Percentiles rank a stretch among this genome's conserved stretches.
Conservation (phyloP, 1,140 invertebrate species). For the Zeugodacus cucurbitae region DNA sequence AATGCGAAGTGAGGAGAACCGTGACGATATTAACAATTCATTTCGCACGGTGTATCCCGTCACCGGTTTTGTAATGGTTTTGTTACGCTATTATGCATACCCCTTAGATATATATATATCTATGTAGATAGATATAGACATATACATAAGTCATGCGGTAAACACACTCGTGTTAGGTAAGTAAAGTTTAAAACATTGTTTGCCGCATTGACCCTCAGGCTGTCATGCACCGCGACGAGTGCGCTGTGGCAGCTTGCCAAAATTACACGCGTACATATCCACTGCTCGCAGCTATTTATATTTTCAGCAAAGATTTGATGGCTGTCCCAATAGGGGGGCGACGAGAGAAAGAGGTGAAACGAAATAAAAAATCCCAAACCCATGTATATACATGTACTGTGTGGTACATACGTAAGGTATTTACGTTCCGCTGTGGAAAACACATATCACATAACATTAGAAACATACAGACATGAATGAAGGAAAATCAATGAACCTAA, state of each 20-base stretch:
- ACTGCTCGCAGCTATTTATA: not conserved
- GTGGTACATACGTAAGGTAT: no score
- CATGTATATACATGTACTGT: no score
- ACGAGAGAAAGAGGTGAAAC: no score
- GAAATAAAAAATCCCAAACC: no score
- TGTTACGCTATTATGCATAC: not conserved
- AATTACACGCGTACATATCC: slow-evolving; percentile 20
- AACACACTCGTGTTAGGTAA: not conserved
- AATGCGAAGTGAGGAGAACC: no score
- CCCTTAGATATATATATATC: not conserved
- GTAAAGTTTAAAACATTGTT: slow-evolving; percentile 4
- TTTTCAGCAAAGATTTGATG: not conserved
- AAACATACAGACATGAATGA: no score
- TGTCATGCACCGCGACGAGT: slow-evolving; percentile 43
- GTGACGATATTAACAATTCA: not conserved
- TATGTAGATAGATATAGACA: not conserved
- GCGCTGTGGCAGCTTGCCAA: slow-evolving; percentile 45
- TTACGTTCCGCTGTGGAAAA: no score
- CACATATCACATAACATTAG: no score
- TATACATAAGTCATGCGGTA: not conserved
- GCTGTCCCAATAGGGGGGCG: not conserved
- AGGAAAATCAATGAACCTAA: no score
- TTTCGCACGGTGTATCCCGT: not conserved
- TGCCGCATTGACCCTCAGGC: slow-evolving; percentile 49
- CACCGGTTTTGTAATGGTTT: not conserved